phyloP scores from a whole-genome alignment of 1,140 invertebrate species.

The Cecropterus lyciades region DNA sequence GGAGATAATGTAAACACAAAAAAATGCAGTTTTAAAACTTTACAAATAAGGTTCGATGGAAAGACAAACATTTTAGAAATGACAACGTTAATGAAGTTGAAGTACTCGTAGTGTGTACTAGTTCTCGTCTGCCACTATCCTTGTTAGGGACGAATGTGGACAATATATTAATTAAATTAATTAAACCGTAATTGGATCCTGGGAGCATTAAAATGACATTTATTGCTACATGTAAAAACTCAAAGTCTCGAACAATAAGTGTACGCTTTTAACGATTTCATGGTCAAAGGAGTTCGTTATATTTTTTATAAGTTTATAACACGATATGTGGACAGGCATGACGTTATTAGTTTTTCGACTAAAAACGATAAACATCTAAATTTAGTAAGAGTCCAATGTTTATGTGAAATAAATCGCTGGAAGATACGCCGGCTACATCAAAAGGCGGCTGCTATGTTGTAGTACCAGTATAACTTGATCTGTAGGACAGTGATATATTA shows the following conservation, averaged over 20 bases:
- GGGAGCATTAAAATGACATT: conserved; percentile 25
- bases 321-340: conserved; percentile 45
- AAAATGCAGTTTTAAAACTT: too few relatives aligned
- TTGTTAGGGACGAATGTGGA: conserved; percentile 7
- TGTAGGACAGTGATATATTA: conserved; percentile 28
- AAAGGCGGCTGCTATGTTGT: conserved; percentile 41
- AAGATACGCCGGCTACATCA: conserved; percentile 63
- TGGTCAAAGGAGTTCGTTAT: conserved; percentile 39
- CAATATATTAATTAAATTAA: conserved; percentile 33
- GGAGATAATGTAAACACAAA: too few relatives aligned
- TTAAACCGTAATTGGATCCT: conserved; percentile 26
- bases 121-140: neutral
- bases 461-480: conserved; percentile 31
- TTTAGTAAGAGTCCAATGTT: conserved; percentile 59
- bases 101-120: too few relatives aligned
- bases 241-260: conserved; percentile 27
- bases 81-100: too few relatives aligned
- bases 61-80: too few relatives aligned
- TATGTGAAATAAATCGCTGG: conserved; percentile 69
- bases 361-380: conserved; percentile 78
- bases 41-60: too few relatives aligned
- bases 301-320: conserved; percentile 34
- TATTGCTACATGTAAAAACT: conserved; percentile 24
- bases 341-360: conserved; percentile 73
- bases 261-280: conserved; percentile 44